Evolutionary conservation across 2,888 invertebrate genomes (phyloP), one percentile per base, ranked within the genome.

Genomic region (Pilophorus perplexus): DNA sequence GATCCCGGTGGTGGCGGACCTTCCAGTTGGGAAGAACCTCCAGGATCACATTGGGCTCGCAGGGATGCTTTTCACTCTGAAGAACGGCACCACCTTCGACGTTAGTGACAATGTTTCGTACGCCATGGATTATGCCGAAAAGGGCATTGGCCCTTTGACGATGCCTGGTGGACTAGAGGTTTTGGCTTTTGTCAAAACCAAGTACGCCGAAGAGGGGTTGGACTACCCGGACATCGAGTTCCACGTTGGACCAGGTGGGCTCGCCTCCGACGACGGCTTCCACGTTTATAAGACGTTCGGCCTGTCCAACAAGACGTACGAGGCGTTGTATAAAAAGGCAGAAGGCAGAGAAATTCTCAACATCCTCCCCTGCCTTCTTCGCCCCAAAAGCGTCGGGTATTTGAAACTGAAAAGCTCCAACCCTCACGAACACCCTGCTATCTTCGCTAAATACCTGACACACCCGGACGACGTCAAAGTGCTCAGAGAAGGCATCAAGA

Each of bases 381-480:
- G 52, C 38, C 82, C 81, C 0, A 71, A 72, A 16, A 75, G 75
- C 64, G 68, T 72, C 50, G 76, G 76, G 4, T 70, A 72, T 22
- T 67, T 76, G 5, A 66, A 75, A 48, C 75, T 84, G 18, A 74
- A 75, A 62, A 77, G 78, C 1, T 73, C 72, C 3, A 75, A 83
- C 72, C 82, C 82, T 1, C 72, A 75, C 23, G 77, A 79, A 1
- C 76, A 78, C 65, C 83, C 83, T 1, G 70, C 76, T 27, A 78
- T 83, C 57, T 76, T 81, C 65, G 79, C 82, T 6, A 80, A 81
- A 69, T 83, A 83, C 72, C 74, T 83, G 72, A 86, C 87, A 68
- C 85, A 93, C 76, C 86, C 88, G 0, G 76, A 82, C 66, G 93
- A 89, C 75, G 86, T 90, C 0, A 84, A 86, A 64, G 85, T 86